Base-by-base conservation (phyloP, 2,113 vertebrate genomes). In the Takifugu bimaculatus region DNA sequence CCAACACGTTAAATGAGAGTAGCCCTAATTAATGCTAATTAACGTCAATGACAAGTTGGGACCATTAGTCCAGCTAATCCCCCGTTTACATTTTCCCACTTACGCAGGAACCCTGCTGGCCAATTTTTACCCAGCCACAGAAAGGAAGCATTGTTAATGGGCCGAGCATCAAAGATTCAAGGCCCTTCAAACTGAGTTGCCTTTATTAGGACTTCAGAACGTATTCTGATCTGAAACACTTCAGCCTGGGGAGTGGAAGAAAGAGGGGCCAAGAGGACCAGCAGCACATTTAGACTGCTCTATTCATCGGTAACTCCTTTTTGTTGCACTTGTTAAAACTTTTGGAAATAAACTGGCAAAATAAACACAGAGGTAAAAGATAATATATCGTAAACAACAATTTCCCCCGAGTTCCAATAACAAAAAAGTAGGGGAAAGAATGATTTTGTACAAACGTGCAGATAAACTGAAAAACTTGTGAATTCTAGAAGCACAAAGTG, bases 51-150 rank as follows among this genome's bases (percentile, higher is more conserved):
- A 88, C 88, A 90, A 85, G 81, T 84, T 39, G 79, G 65, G 80
- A 85, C 83, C 85, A 90, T 89, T 90, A 90, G 90, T 79, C 86
- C 69, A 13, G 88, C 86, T 91, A 92, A 92, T 92, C 91, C 90
- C 50, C 71, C 60, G 87, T 89, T 90, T 90, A 91, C 85, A 80
- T 88, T 88, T 88, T 83, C 79, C 80, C 77, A 70, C 13, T 80
- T 71, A 79, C 57, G 26, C 72, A 82, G 88, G 83, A 90, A 88
- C 86, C 89, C 88, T 74, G 86, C 90, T 89, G 87, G 79, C 74
- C 77, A 80, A 68, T 87, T 88, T 87, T 90, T 83, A 82, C 71
- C 75, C 80, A 27, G 72, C 39, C 80, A 72, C 71, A 82, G 85
- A 90, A 88, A 85, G 87, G 80, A 80, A 56, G 58, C 78, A 58